Evolutionary conservation across 2,888 invertebrate species (phyloP), one percentile per base, ranked within the genome.

Genomic region (Drosophila ezoana): DNA sequence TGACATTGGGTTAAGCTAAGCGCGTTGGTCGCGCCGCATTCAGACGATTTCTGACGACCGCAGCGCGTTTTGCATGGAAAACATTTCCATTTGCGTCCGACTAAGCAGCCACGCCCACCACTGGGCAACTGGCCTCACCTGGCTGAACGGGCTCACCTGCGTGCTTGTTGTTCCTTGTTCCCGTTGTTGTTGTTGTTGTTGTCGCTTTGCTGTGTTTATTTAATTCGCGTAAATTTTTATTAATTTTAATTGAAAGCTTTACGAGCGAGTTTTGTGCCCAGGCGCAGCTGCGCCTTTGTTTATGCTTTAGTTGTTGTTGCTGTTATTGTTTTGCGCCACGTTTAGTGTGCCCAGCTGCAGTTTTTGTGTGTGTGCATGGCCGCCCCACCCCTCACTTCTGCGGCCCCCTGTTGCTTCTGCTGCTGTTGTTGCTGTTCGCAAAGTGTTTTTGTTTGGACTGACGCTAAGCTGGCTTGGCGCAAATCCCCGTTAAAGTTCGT

Each of bases 171-270:
- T 44, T 51, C 44, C 44, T 37, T 57, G 37, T 14, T n/a, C 37
- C 57, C 11, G 33, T 56, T 14, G 14, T n/a, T 48, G 18, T 37
- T 6, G 38, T 13, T 44, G 40, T 18, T 44, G 43, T 54, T 48
- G 47, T 43, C 45, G 53, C 41, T 47, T 14, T 16, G 35, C 64
- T 49, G 74, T 84, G 85, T 81, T 85, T 84, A 81, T 87, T 87
- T 84, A 87, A 87, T 85, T 87, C 77, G 70, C 75, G 88, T 84
- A 82, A 77, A 84, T 86, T 86, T 87, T 82, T 87, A 84, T 84
- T 84, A 87, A 87, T 87, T 87, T 87, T 87, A 84, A 84, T 87
- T 84, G 88, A 87, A 84, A 87, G 88, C 88, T 84, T 87, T 84
- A 86, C 83, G 86, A 77, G 68, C 79, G 57, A 70, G 65, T 66